phyloP scores from a whole-genome alignment of 2,113 vertebrate species.

The Phalacrocorax aristotelis region DNA sequence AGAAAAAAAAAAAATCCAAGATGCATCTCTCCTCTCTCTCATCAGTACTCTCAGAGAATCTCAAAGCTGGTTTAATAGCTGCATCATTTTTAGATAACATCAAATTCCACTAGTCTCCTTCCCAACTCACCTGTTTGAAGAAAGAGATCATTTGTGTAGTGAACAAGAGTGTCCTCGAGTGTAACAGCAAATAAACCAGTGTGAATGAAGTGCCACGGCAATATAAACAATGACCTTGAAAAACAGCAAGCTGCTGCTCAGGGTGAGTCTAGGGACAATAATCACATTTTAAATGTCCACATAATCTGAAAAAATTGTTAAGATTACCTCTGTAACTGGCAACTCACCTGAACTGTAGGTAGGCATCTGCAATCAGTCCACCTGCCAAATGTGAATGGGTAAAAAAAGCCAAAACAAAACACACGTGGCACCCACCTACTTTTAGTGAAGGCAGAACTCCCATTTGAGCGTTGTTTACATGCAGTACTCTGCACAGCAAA shows the following conservation, averaged over 20 bases:
- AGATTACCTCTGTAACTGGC: not conserved
- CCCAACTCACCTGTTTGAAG: slow-evolving; percentile 39
- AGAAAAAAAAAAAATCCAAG: not conserved
- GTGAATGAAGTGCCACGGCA: slow-evolving; percentile 26
- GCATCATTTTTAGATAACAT: slow-evolving; percentile 28
- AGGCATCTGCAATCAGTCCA: not conserved
- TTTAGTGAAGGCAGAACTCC: not conserved
- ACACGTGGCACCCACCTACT: not conserved
- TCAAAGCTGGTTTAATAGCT: slow-evolving; percentile 39
- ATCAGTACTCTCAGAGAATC: slow-evolving; percentile 15
- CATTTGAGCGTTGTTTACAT: not conserved
- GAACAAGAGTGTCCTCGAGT: slow-evolving; percentile 35
- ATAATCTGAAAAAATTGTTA: not conserved
- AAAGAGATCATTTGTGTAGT: slow-evolving; percentile 25
- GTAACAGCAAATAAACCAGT: slow-evolving; percentile 49
- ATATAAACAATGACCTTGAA: slow-evolving; percentile 33
- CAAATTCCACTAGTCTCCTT: slow-evolving; percentile 31
- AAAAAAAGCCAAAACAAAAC: not conserved
- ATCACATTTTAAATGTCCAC: not conserved
- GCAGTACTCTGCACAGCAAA: not conserved
- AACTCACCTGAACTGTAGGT: not conserved
- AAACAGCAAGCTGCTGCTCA: not conserved
- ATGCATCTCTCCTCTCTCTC: not conserved
- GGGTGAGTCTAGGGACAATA: not conserved
- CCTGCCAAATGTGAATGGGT: not conserved